Evolutionary conservation across 30 jellyfish, hydroid and myxozoan species (phyloP).

Genomic region (Morbakka virulenta): DNA sequence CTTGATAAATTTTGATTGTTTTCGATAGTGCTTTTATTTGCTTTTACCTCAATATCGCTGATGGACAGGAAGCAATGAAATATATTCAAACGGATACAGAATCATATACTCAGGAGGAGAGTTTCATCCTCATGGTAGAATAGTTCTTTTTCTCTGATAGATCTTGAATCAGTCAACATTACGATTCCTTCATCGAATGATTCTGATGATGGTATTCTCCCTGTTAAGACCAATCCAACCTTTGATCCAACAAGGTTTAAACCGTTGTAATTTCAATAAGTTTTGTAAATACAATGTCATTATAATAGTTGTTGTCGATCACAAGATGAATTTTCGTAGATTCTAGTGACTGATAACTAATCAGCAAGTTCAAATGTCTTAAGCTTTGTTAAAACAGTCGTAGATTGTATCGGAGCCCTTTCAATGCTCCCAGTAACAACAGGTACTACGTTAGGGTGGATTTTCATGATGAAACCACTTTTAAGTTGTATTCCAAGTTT

Average conservation of each 20-base stretch:
- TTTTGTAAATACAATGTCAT: constrained; percentile 4
- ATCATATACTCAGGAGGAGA: too few relatives aligned
- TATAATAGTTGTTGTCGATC: constrained; percentile 12
- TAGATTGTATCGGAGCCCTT: too few relatives aligned
- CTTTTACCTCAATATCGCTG: too few relatives aligned
- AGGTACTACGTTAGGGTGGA: constrained; percentile 9
- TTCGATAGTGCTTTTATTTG: too few relatives aligned
- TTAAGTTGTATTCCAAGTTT: neutral
- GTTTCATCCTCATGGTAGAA: neutral
- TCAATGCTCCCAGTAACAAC: too few relatives aligned
- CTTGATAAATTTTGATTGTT: too few relatives aligned
- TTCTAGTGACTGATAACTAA: constrained; percentile 5
- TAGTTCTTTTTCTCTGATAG: neutral
- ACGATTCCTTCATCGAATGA: neutral
- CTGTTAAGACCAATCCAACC: constrained; percentile 17
- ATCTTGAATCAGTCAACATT: neutral
- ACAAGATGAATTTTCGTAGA: constrained; percentile 22
- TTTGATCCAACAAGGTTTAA: constrained; percentile 2
- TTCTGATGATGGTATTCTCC: too few relatives aligned
- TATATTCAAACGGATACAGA: too few relatives aligned
- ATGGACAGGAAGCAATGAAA: too few relatives aligned
- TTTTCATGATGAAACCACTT: neutral
- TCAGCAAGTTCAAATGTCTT: constrained; percentile 5
- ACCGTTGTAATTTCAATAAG: neutral
- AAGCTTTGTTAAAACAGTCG: neutral